These are phyloP conservation scores for Anguilla japonica DNA, from an alignment of 2,113 vertebrate species.

Conservation along the genomic window DNA sequence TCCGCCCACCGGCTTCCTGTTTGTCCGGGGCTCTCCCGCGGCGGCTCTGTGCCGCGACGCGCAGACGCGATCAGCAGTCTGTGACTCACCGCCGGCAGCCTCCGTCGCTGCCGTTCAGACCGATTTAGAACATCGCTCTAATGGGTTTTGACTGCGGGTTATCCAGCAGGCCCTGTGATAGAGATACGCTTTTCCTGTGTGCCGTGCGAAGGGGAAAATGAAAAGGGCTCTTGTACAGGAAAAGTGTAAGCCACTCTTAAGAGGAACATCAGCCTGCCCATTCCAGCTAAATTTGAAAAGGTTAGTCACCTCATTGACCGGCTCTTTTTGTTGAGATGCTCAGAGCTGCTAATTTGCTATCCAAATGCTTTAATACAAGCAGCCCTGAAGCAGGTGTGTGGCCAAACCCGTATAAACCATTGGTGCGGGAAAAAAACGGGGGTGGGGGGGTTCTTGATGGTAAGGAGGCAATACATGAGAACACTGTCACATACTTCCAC, in stretches of 20 bases:
- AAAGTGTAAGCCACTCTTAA: not conserved
- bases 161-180: not conserved
- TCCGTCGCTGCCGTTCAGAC: not conserved
- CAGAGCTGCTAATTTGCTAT: not conserved
- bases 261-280: not conserved
- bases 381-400: not conserved
- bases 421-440: not conserved
- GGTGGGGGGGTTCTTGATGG: not conserved
- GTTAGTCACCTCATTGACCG: not conserved
- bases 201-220: not conserved
- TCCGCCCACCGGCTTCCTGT: conserved; percentile 26
- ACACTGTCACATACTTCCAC: not conserved
- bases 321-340: not conserved
- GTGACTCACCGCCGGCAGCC: not conserved
- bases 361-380: not conserved
- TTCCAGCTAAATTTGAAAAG: not conserved
- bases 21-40: conserved; percentile 1
- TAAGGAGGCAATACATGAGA: not conserved
- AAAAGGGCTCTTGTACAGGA: not conserved
- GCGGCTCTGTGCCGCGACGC: not conserved
- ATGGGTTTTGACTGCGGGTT: conserved; percentile 7
- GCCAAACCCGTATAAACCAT: not conserved
- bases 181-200: not conserved
- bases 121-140: not conserved
- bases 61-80: not conserved